These are phyloP conservation scores for Lipophrys pholis DNA, from an alignment of 2,113 vertebrate species.

Conservation along the genomic window DNA sequence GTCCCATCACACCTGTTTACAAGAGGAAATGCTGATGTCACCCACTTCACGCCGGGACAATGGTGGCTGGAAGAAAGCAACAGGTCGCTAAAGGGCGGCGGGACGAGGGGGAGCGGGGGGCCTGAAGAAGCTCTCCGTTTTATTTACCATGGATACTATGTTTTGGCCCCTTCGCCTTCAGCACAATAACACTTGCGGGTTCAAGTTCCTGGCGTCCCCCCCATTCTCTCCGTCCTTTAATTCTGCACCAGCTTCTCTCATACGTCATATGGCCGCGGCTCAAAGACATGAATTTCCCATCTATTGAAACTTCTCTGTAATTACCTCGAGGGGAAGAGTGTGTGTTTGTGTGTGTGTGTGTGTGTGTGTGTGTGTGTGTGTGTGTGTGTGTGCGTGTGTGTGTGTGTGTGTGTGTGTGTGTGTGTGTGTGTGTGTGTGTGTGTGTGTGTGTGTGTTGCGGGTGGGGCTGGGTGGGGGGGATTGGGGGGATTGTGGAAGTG, in stretches of 20 bases:
- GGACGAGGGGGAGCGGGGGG: constrained; percentile 32
- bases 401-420: too few relatives aligned
- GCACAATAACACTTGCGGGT: constrained; percentile 86
- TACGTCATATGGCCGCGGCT: constrained; percentile 64
- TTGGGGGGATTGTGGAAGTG: constrained; percentile 52
- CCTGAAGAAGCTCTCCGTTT: constrained; percentile 78
- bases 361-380: too few relatives aligned
- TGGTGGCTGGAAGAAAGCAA: constrained; percentile 73
- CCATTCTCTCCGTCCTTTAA: constrained; percentile 54
- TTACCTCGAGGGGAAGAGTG: constrained; percentile 85
- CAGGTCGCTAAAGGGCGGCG: constrained; percentile 59
- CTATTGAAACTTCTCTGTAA: constrained; percentile 89
- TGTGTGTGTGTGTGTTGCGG: too few relatives aligned
- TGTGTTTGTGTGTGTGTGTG: too few relatives aligned
- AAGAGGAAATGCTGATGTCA: constrained; percentile 84
- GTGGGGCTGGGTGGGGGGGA: too few relatives aligned
- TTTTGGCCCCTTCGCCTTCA: constrained; percentile 81
- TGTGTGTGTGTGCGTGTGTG: too few relatives aligned
- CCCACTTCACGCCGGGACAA: constrained; percentile 81
- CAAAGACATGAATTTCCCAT: constrained; percentile 84
- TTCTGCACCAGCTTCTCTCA: constrained; percentile 56
- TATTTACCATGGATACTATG: constrained; percentile 87
- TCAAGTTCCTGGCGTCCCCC: constrained; percentile 79
- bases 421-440: too few relatives aligned
- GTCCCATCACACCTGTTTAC: constrained; percentile 83